Evolutionary conservation across 2,888 invertebrate genomes (phyloP).

Genomic region (Drosophila kanekoi): DNA sequence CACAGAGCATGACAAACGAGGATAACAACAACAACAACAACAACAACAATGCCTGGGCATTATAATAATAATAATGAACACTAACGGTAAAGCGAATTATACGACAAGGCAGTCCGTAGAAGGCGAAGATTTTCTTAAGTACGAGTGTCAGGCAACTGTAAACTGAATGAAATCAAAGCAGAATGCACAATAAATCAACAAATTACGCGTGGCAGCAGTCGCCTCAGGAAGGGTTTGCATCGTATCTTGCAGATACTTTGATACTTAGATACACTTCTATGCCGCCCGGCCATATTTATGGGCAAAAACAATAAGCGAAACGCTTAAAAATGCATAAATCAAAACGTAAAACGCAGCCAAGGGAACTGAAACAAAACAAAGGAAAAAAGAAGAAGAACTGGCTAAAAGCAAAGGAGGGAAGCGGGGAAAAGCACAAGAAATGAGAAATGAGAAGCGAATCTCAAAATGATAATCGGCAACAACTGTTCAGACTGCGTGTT

Average conservation of each 20-base stretch:
- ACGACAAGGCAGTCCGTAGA: conserved; percentile 18
- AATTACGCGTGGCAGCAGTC: conserved; percentile 64
- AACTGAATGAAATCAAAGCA: conserved; percentile 46
- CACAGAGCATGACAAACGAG: conserved; percentile 80
- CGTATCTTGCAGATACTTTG: conserved; percentile 67
- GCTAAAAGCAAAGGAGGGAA: conserved; percentile 11
- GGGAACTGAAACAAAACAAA: conserved; percentile 62
- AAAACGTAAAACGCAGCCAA: conserved; percentile 64
- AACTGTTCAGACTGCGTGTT: conserved; percentile 80
- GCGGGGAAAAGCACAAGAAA: conserved; percentile 28
- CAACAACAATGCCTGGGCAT: conserved; percentile 29
- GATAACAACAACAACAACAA: conserved; percentile 34
- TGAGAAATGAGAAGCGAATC: conserved; percentile 52
- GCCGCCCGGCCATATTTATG: conserved; percentile 66
- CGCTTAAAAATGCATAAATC: conserved; percentile 84
- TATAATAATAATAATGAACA: conserved; percentile 68
- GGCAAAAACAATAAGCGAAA: conserved; percentile 83
- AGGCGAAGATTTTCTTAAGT: conserved; percentile 10
- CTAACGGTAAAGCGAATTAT: conserved; percentile 71
- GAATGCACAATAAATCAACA: conserved; percentile 74
- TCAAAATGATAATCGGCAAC: conserved; percentile 83
- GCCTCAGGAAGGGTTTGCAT: conserved; percentile 46
- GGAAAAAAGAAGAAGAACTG: conserved; percentile 4
- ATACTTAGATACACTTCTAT: conserved; percentile 52
- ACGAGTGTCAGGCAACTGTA: conserved; percentile 16